These are phyloP conservation scores for Drosophila aff. DNA, from an alignment of 1,140 invertebrate genomes.

Conservation along the genomic window DNA sequence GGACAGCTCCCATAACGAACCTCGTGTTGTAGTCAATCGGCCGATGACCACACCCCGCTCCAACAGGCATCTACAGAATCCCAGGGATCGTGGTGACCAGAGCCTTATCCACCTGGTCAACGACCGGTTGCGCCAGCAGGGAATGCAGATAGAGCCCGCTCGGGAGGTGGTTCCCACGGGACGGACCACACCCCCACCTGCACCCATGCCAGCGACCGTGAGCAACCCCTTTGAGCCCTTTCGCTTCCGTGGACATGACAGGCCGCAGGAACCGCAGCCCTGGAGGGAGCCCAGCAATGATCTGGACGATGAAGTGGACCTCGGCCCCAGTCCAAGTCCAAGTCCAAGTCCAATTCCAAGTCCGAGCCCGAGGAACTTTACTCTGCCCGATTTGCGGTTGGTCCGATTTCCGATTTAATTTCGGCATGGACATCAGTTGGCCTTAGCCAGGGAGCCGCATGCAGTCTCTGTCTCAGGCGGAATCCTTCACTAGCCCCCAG, in stretches of 20 bases:
- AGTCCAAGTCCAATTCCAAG: background rate
- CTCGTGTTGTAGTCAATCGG: constrained; percentile 14
- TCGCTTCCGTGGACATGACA: constrained; percentile 24
- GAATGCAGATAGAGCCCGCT: constrained; percentile 57
- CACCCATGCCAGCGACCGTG: background rate
- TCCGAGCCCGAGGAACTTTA: background rate
- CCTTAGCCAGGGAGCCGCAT: constrained; percentile 49
- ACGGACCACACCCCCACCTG: background rate
- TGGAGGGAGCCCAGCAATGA: constrained; percentile 29
- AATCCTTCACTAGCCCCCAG: background rate
- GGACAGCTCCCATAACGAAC: background rate
- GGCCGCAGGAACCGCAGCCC: constrained; percentile 1
- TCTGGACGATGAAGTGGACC: constrained; percentile 1
- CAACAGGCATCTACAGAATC: background rate
- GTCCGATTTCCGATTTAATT: constrained; percentile 22
- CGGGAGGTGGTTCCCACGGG: constrained; percentile 3
- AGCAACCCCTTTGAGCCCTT: constrained; percentile 32
- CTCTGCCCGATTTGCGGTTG: constrained; percentile 9
- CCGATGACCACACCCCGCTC: constrained; percentile 5
- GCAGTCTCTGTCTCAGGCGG: constrained; percentile 42
- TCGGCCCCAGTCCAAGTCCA: background rate
- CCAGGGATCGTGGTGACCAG: background rate
- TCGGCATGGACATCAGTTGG: constrained; percentile 45
- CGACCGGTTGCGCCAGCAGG: constrained; percentile 54
- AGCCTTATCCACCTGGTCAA: constrained; percentile 53